phyloP scores from a whole-genome alignment of 92 coral and sea anemone genomes.

The Umimayanthus kanabou region DNA sequence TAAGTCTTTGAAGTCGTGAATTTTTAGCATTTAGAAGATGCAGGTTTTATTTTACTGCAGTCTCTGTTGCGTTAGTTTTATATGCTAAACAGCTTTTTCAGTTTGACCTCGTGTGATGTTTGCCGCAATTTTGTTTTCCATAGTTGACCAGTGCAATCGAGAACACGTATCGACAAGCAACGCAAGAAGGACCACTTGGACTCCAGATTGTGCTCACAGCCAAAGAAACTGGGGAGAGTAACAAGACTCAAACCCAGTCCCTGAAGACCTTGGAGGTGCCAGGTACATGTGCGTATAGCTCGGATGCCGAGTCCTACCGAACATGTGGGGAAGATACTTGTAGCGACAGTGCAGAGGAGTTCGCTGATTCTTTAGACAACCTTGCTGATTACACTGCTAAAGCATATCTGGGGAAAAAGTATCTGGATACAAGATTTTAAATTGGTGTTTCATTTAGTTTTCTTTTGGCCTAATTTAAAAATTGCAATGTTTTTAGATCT shows the following conservation, averaged over 20 bases:
- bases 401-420: constrained; percentile 28
- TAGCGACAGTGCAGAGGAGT: constrained; percentile 41
- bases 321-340: constrained; percentile 46
- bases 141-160: constrained; percentile 34
- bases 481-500: too few species aligned
- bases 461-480: background rate
- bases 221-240: constrained; percentile 10
- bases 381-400: constrained; percentile 25
- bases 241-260: background rate
- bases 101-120: background rate
- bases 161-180: constrained; percentile 7
- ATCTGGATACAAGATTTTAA: constrained; percentile 18
- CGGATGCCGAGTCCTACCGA: constrained; percentile 38
- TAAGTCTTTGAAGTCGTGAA: too few species aligned
- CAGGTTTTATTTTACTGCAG: background rate
- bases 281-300: constrained; percentile 40
- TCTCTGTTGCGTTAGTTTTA: background rate
- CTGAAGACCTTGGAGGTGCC: constrained; percentile 38
- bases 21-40: too few species aligned
- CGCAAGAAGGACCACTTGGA: constrained; percentile 20
- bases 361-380: constrained; percentile 30
- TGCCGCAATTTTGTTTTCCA: background rate
- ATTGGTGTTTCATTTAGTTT: background rate
- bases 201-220: constrained; percentile 19
- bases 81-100: background rate